A percentile compares a stretch with the other conserved stretches of the same genome.
phyloP scores from a whole-genome alignment of 2,797 vertebrate species.

The Artibeus lituratus region DNA sequence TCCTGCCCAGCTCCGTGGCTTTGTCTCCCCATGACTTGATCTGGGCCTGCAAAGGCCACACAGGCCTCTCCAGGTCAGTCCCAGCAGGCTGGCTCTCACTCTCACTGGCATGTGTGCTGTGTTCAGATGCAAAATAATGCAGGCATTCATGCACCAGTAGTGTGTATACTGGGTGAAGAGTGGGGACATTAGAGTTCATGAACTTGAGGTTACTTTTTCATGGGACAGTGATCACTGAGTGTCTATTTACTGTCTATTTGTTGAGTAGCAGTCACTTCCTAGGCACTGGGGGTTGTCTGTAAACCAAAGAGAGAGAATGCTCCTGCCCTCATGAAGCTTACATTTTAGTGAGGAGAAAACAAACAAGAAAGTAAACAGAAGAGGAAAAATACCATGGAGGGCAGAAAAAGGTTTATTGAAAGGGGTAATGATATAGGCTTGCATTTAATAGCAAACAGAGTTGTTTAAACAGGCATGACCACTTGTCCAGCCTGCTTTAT shows the following conservation, averaged over 20 bases:
- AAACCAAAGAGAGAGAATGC: background rate
- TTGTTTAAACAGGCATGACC: background rate
- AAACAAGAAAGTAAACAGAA: background rate
- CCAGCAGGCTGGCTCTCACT: background rate
- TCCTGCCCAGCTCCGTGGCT: background rate
- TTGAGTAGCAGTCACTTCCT: background rate
- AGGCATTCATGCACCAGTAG: background rate
- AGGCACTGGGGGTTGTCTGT: background rate
- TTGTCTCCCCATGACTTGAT: background rate
- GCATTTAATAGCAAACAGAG: background rate
- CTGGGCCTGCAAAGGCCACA: too few relatives aligned
- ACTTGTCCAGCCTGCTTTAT: background rate
- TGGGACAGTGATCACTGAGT: background rate
- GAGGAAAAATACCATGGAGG: background rate
- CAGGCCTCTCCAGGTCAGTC: background rate
- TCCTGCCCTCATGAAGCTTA: background rate
- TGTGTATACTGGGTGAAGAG: background rate
- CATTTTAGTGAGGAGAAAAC: background rate
- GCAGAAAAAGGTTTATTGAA: background rate
- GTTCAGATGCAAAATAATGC: background rate
- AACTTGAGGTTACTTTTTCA: background rate
- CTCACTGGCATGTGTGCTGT: background rate
- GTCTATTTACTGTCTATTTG: background rate
- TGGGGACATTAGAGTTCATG: background rate
- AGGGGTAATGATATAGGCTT: background rate